A percentile compares a stretch with the other conserved stretches of the same genome.
These are phyloP conservation scores for Hypomesus transpacificus DNA, from an alignment of 2,113 vertebrate species.

Conservation along the genomic window DNA sequence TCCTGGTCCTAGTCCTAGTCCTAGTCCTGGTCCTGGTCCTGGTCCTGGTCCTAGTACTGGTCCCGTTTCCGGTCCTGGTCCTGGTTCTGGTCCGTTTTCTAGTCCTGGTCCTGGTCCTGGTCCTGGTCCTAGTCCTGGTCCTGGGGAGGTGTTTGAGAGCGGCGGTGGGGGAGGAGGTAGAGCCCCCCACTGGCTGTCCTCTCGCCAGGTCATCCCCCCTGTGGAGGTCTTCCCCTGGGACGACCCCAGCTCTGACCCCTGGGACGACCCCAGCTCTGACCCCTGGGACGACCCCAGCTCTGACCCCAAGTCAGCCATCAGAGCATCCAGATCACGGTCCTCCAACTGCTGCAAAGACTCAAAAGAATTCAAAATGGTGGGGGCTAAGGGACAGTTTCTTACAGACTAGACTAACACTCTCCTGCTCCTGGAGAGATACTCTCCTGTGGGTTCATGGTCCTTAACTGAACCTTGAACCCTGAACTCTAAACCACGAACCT, in stretches of 20 bases:
- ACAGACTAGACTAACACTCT: background rate
- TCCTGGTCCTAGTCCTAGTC: too few relatives aligned
- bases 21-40: too few relatives aligned
- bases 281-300: conserved; percentile 66
- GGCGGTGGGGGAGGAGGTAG: background rate
- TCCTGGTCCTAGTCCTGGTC: too few relatives aligned
- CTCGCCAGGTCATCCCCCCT: too few relatives aligned
- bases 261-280: conserved; percentile 60
- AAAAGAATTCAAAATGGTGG: background rate
- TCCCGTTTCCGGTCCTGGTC: too few relatives aligned
- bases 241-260: conserved; percentile 74
- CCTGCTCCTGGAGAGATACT: background rate
- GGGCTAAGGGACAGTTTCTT: background rate
- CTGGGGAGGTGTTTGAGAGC: too few relatives aligned
- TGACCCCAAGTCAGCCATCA: conserved; percentile 85
- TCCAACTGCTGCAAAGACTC: conserved; percentile 84
- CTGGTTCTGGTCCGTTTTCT: too few relatives aligned
- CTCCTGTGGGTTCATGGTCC: too few relatives aligned
- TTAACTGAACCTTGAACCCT: too few relatives aligned
- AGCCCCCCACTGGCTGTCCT: background rate
- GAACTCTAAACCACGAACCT: background rate
- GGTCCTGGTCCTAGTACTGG: too few relatives aligned
- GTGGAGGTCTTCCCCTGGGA: background rate
- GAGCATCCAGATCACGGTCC: conserved; percentile 85
- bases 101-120: too few relatives aligned